Conservation (phyloP, 2,888 invertebrate species). For the Matsumyia berberina region DNA sequence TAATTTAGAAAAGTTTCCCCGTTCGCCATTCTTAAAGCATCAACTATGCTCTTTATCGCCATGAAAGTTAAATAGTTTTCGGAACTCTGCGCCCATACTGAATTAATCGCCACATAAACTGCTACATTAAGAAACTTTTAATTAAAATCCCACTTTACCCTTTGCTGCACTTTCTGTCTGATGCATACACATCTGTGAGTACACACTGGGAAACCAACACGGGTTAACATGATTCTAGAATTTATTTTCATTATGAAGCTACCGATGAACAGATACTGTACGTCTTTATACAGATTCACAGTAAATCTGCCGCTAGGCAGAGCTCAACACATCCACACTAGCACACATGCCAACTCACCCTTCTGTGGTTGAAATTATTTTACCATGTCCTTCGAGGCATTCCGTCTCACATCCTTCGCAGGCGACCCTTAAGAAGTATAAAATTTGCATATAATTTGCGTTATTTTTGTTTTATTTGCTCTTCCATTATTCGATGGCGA, state of each 20-base stretch:
- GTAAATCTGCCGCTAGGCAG: not conserved
- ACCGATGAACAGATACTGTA: conserved; percentile 11
- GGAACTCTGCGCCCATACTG: conserved; percentile 50
- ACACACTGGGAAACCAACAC: not conserved
- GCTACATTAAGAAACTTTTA: conserved; percentile 68
- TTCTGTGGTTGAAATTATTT: conserved; percentile 55
- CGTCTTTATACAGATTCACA: not conserved
- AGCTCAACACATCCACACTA: too few species aligned
- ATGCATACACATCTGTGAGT: not conserved
- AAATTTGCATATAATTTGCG: conserved; percentile 84
- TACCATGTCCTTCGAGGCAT: conserved; percentile 48
- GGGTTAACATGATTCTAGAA: conserved; percentile 25
- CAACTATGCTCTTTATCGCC: conserved; percentile 54
- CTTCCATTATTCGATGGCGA: conserved; percentile 44
- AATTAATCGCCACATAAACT: conserved; percentile 70
- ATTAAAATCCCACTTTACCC: conserved; percentile 66
- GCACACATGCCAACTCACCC: not conserved
- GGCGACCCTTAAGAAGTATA: conserved; percentile 78
- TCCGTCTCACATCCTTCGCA: conserved; percentile 26
- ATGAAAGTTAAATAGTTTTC: conserved; percentile 59
- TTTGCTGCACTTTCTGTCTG: not conserved
- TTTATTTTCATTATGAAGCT: conserved; percentile 50
- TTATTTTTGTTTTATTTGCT: conserved; percentile 80
- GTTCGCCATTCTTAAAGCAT: conserved; percentile 10
- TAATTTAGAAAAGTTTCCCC: conserved; percentile 23